Percentiles rank a stretch among this genome's conserved stretches.
Evolutionary conservation across 1,140 invertebrate species (phyloP).

Genomic region (Drosophila navojoa): DNA sequence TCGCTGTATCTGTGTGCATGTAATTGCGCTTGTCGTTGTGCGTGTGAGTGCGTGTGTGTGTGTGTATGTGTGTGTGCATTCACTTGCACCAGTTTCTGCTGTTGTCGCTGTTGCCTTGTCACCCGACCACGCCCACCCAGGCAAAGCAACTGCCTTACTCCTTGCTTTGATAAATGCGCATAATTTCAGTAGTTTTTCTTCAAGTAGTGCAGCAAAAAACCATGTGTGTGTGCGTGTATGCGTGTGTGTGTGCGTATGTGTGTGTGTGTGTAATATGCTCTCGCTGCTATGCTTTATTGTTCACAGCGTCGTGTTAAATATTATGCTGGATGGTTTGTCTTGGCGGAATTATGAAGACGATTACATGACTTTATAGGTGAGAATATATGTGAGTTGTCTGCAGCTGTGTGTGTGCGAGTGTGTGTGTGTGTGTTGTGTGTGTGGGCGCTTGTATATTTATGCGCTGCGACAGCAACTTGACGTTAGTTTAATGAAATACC

Average conservation of each 20-base stretch:
- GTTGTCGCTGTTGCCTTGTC: conserved; percentile 23
- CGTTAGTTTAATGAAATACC: conserved; percentile 77
- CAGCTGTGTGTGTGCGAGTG: conserved; percentile 1
- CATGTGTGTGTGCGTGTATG: conserved; percentile 40
- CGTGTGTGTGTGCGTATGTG: conserved; percentile 40
- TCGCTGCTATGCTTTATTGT: conserved; percentile 68
- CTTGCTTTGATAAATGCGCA: conserved; percentile 76
- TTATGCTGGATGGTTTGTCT: conserved; percentile 71
- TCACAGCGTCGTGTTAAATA: conserved; percentile 74
- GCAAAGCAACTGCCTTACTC: not conserved
- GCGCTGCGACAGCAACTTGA: conserved; percentile 54
- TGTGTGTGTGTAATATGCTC: conserved; percentile 50
- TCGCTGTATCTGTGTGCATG: conserved; percentile 23
- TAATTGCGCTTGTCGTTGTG: conserved; percentile 67
- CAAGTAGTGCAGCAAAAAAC: conserved; percentile 53
- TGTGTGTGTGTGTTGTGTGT: conserved; percentile 21
- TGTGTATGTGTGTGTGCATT: conserved; percentile 36
- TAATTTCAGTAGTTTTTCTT: conserved; percentile 77
- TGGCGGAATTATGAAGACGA: conserved; percentile 77
- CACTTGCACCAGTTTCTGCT: conserved; percentile 44
- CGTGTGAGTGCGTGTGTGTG: conserved; percentile 33
- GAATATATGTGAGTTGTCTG: conserved; percentile 31
- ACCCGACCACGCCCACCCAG: not conserved
- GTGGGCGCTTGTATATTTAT: conserved; percentile 64
- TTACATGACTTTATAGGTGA: conserved; percentile 77